These are phyloP conservation scores for Hybos culiciformis DNA, from an alignment of 2,888 invertebrate species.

Conservation along the genomic window DNA sequence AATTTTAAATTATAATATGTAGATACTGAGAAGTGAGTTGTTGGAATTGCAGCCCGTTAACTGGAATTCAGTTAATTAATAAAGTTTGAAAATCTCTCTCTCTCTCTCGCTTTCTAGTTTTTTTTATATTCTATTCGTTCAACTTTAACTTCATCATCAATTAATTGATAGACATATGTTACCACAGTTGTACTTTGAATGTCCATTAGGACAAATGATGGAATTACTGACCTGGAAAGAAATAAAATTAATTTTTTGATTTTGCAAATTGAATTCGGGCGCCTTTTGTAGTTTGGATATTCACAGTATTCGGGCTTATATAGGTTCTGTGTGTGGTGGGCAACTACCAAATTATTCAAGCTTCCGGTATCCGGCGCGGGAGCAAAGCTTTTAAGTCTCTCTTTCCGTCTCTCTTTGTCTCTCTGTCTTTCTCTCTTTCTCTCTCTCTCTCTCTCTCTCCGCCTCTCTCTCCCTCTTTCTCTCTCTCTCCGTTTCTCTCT, in stretches of 20 bases:
- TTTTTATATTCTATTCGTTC: slow-evolving; percentile 97
- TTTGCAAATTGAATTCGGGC: neutral
- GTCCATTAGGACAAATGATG: slow-evolving; percentile 98
- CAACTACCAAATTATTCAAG: neutral
- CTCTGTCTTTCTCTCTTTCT: too few species aligned
- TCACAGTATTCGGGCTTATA: neutral
- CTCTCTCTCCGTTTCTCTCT: too few species aligned
- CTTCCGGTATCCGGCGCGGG: neutral
- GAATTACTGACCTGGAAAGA: slow-evolving; percentile 63
- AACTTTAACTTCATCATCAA: slow-evolving; percentile 98
- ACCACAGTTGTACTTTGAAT: slow-evolving; percentile 96
- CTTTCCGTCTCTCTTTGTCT: too few species aligned
- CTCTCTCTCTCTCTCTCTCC: too few species aligned
- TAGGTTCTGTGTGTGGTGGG: neutral
- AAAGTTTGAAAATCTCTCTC: too few species aligned
- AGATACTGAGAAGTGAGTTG: too few species aligned
- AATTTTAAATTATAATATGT: too few species aligned
- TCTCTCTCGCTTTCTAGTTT: too few species aligned
- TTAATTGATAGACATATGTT: slow-evolving; percentile 94
- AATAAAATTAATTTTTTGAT: slow-evolving; percentile 2
- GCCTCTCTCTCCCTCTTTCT: too few species aligned
- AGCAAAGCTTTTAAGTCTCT: too few species aligned
- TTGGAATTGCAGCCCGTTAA: too few species aligned
- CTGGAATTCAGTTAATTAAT: too few species aligned
- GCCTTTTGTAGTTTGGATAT: neutral